Conservation (phyloP, 2,888 invertebrate genomes). For the Endomychus coccineus region DNA sequence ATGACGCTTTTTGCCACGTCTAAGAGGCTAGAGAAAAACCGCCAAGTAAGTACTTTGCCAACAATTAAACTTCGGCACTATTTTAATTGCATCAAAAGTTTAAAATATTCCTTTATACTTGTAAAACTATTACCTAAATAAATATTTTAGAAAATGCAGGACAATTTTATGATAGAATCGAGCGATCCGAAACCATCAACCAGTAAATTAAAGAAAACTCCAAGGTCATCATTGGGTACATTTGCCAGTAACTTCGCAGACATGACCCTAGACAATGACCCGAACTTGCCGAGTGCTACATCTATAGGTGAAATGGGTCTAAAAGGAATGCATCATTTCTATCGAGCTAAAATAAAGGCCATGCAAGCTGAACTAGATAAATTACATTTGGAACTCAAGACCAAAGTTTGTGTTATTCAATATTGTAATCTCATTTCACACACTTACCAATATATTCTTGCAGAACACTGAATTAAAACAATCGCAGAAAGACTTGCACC, state of each 20-base stretch:
- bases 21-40: too few species aligned
- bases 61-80: too few species aligned
- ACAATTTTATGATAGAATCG: constrained; percentile 29
- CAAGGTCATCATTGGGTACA: too few species aligned
- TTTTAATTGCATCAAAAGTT: too few species aligned
- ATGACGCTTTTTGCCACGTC: too few species aligned
- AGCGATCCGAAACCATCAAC: constrained; percentile 15
- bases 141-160: constrained; percentile 33
- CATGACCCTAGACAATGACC: constrained; percentile 12
- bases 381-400: constrained; percentile 32
- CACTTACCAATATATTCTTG: constrained; percentile 13
- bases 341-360: constrained; percentile 37
- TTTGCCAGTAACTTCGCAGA: constrained; percentile 4
- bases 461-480: constrained; percentile 38
- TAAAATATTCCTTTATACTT: too few species aligned
- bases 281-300: constrained; percentile 21
- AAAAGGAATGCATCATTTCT: constrained; percentile 35
- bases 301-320: constrained; percentile 33
- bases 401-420: constrained; percentile 30
- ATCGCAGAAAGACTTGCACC: constrained; percentile 33
- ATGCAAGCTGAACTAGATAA: constrained; percentile 34
- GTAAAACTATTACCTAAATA: constrained; percentile 2
- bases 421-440: constrained; percentile 5
- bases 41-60: too few species aligned
- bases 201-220: neutral